A percentile compares a stretch with the other conserved stretches of the same genome.
These are phyloP conservation scores for Melanaphis sacchari DNA, from an alignment of 1,140 invertebrate species.

Conservation along the genomic window DNA sequence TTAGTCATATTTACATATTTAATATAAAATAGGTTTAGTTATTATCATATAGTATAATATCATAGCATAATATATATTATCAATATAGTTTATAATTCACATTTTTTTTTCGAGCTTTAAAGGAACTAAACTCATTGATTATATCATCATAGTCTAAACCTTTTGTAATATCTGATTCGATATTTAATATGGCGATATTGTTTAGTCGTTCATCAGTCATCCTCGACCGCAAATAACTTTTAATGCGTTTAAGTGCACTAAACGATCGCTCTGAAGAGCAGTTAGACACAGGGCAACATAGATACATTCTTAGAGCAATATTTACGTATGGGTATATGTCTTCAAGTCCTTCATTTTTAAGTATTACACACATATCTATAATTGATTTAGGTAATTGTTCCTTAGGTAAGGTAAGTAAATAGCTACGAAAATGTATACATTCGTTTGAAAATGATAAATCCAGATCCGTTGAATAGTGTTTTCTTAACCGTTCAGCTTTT, in stretches of 20 bases:
- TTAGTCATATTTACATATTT: background rate
- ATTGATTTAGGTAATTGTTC: constrained; percentile 1
- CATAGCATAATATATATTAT: too few relatives aligned
- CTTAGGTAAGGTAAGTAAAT: background rate
- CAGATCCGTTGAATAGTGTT: constrained; percentile 13
- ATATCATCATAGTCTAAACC: background rate
- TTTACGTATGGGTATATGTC: background rate
- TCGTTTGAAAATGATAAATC: constrained; percentile 36
- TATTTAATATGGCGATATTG: background rate
- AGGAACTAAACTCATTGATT: background rate
- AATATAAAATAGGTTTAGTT: background rate
- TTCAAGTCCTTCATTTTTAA: constrained; percentile 8
- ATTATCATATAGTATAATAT: too few relatives aligned
- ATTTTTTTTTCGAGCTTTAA: background rate
- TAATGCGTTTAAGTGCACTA: background rate
- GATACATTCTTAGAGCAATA: background rate
- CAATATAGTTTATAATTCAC: background rate
- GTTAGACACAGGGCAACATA: background rate
- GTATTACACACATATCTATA: background rate
- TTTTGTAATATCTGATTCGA: background rate
- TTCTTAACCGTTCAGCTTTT: constrained; percentile 37
- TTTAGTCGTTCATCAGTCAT: background rate
- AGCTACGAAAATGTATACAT: constrained; percentile 30
- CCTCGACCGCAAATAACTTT: background rate
- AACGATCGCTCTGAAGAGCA: background rate